Base-by-base conservation (phyloP, 2,797 vertebrate species). In the Gadopsis marmoratus region DNA sequence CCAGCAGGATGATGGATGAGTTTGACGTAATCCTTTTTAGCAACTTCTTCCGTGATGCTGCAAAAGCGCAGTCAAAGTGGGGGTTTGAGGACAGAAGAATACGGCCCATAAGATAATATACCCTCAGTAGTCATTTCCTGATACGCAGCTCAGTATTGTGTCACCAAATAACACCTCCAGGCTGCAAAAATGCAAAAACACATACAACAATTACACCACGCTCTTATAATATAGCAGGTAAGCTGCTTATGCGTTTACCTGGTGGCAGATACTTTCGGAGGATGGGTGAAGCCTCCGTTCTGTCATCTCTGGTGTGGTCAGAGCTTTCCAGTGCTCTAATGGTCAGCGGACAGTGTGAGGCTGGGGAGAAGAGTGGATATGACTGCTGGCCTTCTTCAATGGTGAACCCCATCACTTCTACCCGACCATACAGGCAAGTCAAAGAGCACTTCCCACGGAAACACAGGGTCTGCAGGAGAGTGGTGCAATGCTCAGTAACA, bases 391-490 rank as follows among this genome's bases (percentile, higher is more conserved):
- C 97, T 65, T 96, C 95, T 59, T 93, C 94, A 0, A 99, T 94
- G 39, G 93, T 95, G 86, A 97, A 97, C 2, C 97, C 98, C 78
- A 97, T 88, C 31, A 99, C 96, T 26, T 96, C 96, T n/a, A 98
- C 96, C 0, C 95, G 95, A 3, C 97, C 97, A 0, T 96, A 97
- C 16, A 99, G 91, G 85, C 97, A 99, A 0, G 95, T 97, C 91
- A 99, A 66, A n/a, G 95, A 92, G 63, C 97, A 97, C 48, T 95
- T 96, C 2, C 98, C 98, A 0, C 95, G 93, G 68, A 99, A 98
- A 69, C 96, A 96, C 89, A 98, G 91, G 5, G 81, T 91, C 98
- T 99, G 89, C 31, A 83, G 70, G 56, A 51, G 33, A 87, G 5
- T 1, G 43, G 21, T 3, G 9, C 10, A 6, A 65, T 1, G 2